Percentiles rank a stretch among this genome's conserved stretches.
Conservation (phyloP, 2,888 invertebrate genomes). For the Chymomyza fuscimana region DNA sequence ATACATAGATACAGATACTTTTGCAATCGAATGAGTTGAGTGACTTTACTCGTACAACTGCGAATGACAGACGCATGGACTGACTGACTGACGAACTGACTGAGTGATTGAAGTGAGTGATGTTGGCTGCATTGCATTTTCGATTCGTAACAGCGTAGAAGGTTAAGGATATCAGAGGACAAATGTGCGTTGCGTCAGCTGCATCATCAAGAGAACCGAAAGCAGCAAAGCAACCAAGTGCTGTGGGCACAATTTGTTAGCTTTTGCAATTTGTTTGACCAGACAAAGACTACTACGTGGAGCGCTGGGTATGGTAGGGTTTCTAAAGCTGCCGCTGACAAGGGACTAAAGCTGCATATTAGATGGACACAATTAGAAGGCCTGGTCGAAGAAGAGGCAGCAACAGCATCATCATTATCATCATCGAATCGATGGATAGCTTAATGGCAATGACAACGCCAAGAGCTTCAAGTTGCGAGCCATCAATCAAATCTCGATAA, state of each 20-base stretch:
- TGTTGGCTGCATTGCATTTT: neutral
- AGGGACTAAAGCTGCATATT: neutral
- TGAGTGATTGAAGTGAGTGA: neutral
- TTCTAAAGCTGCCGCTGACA: conserved; percentile 13
- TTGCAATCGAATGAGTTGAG: neutral
- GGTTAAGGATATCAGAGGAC: neutral
- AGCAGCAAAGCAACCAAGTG: conserved; percentile 30
- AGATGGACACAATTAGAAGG: conserved; percentile 24
- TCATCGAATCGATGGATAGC: neutral
- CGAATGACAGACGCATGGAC: conserved; percentile 16
- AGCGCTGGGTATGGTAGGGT: neutral
- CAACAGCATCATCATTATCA: conserved; percentile 13
- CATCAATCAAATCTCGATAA: conserved; percentile 71
- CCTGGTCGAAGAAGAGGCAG: neutral
- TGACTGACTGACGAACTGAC: neutral
- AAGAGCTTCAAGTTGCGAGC: conserved; percentile 1
- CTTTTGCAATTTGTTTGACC: conserved; percentile 13
- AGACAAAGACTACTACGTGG: neutral
- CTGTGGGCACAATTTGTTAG: conserved; percentile 48
- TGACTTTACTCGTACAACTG: neutral
- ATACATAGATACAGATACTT: neutral
- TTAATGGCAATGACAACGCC: neutral
- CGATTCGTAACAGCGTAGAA: neutral
- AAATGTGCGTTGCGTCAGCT: neutral
- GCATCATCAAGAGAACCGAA: neutral